A percentile compares a stretch with the other conserved stretches of the same genome.
Conservation (phyloP, 2,113 vertebrate species). For the Protobothrops mucrosquamatus region DNA sequence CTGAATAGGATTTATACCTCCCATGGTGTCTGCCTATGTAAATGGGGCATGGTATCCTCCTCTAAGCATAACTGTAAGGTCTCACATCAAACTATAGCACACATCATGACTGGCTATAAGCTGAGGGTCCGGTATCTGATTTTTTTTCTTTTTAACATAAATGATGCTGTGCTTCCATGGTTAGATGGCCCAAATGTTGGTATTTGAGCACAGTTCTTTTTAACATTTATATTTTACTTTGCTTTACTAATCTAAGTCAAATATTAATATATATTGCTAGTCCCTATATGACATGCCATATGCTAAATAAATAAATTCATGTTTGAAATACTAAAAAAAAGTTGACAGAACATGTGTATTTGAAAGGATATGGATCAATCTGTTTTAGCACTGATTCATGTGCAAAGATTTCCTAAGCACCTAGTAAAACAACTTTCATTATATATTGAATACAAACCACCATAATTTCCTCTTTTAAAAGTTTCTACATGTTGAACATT, state of each 20-base stretch:
- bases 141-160: neutral
- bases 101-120: neutral
- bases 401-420: neutral
- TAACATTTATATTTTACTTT: neutral
- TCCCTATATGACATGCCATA: neutral
- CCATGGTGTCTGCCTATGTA: neutral
- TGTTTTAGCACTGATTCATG: neutral
- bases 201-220: neutral
- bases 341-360: rapidly evolving
- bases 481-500: neutral
- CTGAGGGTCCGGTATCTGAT: neutral
- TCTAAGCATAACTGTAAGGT: neutral
- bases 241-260: neutral
- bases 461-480: neutral
- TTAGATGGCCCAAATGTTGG: neutral
- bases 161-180: neutral
- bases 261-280: neutral
- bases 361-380: neutral
- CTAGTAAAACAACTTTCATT: neutral
- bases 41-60: neutral
- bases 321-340: rapidly evolving
- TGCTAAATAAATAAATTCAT: neutral
- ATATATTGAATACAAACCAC: neutral
- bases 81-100: neutral
- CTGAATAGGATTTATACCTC: neutral